Percentiles rank a stretch among this genome's conserved stretches.
These are phyloP conservation scores for Lathamus discolor DNA, from an alignment of 2,113 vertebrate genomes.

Conservation along the genomic window DNA sequence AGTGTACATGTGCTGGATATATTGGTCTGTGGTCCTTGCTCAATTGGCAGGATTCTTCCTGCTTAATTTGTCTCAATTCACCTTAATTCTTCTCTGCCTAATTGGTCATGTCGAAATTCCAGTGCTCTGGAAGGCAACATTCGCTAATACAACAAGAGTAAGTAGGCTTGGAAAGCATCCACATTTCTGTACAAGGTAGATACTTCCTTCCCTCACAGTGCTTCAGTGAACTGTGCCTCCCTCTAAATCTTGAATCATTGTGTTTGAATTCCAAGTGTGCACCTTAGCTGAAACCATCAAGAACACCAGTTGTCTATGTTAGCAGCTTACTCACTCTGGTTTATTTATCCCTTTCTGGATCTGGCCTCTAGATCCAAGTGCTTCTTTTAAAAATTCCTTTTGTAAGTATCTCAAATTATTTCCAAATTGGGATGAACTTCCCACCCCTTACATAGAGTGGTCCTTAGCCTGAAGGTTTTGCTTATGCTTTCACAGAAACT, in stretches of 20 bases:
- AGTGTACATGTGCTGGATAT: neutral
- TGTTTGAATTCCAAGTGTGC: neutral
- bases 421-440: neutral
- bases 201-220: neutral
- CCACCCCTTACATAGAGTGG: fast-evolving
- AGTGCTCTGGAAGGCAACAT: neutral
- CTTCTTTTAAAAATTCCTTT: neutral
- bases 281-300: neutral
- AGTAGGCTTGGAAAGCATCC: neutral
- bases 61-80: neutral
- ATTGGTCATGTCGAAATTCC: neutral
- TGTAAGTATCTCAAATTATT: neutral
- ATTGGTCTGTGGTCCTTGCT: neutral
- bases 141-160: neutral
- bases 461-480: neutral
- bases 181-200: neutral
- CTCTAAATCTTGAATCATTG: neutral
- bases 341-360: neutral
- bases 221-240: neutral
- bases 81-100: neutral
- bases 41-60: neutral
- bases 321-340: neutral
- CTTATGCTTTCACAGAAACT: neutral
- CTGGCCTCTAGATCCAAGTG: neutral
- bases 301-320: neutral